Conservation (phyloP, 2,888 invertebrate genomes). For the Hirtodrosophila histrioides region DNA sequence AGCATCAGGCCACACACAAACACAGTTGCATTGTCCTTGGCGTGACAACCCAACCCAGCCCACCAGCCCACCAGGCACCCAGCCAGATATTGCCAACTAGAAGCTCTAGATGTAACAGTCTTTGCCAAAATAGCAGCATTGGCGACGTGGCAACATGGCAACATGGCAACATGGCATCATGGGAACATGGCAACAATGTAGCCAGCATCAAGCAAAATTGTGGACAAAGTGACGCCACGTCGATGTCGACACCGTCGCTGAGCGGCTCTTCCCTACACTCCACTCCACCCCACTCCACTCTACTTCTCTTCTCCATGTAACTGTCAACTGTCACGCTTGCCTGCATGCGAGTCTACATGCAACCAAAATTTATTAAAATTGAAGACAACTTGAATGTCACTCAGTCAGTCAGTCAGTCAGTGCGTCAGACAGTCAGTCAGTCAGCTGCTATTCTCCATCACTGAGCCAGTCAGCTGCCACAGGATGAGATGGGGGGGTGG, state of each 20-base stretch:
- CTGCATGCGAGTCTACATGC: conserved; percentile 50
- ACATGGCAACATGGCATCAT: background rate
- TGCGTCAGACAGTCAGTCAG: conserved; percentile 36
- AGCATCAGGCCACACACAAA: conserved; percentile 5
- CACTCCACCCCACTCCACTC: background rate
- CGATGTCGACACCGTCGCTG: conserved; percentile 25
- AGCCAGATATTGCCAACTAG: conserved; percentile 10
- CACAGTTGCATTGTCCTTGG: conserved; percentile 67
- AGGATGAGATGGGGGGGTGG: background rate
- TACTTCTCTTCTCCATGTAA: conserved; percentile 27
- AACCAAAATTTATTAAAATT: conserved; percentile 69
- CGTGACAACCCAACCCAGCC: conserved; percentile 25
- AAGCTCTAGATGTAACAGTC: conserved; percentile 39
- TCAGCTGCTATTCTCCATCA: background rate
- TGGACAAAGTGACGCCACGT: conserved; percentile 49
- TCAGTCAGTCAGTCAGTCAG: conserved; percentile 42
- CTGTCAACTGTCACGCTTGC: conserved; percentile 74
- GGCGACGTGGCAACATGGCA: conserved; percentile 8
- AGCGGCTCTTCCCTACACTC: background rate
- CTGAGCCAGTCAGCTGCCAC: conserved; percentile 7
- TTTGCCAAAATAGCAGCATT: conserved; percentile 36
- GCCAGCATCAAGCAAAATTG: conserved; percentile 26
- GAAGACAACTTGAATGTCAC: conserved; percentile 64
- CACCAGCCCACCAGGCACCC: too few species aligned
- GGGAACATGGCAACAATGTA: conserved; percentile 51